These are phyloP conservation scores for Acanthosepion esculentum DNA, from an alignment of 2,888 invertebrate species.

Conservation along the genomic window DNA sequence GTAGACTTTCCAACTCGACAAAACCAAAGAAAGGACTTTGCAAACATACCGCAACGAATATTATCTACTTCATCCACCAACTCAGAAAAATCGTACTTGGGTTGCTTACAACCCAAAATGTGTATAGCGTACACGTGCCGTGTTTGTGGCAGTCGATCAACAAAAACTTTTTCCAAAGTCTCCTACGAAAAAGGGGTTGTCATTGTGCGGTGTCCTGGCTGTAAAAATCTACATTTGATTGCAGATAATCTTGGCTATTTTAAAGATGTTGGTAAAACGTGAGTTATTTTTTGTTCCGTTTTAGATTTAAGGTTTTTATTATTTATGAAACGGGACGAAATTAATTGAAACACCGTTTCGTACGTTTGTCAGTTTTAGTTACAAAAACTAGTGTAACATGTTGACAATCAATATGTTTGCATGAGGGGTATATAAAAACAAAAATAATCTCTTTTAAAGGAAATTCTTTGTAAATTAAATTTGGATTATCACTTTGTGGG, in stretches of 20 bases:
- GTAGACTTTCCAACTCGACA: neutral
- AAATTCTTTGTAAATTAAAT: neutral
- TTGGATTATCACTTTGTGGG: too few relatives aligned
- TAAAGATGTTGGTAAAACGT: slow-evolving; percentile 79
- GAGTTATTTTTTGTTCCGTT: neutral
- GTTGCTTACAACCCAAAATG: slow-evolving; percentile 56
- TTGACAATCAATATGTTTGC: too few relatives aligned
- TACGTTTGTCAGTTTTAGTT: neutral
- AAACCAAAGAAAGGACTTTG: neutral
- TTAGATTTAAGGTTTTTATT: neutral
- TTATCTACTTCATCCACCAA: neutral
- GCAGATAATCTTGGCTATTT: slow-evolving; percentile 98
- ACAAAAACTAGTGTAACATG: too few relatives aligned
- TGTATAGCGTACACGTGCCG: slow-evolving; percentile 88
- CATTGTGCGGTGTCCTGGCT: slow-evolving; percentile 90
- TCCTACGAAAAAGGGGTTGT: slow-evolving; percentile 93
- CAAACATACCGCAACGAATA: neutral
- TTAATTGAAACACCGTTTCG: neutral
- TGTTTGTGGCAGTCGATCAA: slow-evolving; percentile 85
- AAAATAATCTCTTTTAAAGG: too few relatives aligned
- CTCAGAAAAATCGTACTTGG: slow-evolving; percentile 40
- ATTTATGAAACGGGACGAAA: neutral
- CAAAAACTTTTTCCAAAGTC: slow-evolving; percentile 87
- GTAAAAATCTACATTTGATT: slow-evolving; percentile 92
- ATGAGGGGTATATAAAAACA: too few relatives aligned